Evolutionary conservation across 2,113 vertebrate genomes (phyloP).

Genomic region (Bubo bubo): DNA sequence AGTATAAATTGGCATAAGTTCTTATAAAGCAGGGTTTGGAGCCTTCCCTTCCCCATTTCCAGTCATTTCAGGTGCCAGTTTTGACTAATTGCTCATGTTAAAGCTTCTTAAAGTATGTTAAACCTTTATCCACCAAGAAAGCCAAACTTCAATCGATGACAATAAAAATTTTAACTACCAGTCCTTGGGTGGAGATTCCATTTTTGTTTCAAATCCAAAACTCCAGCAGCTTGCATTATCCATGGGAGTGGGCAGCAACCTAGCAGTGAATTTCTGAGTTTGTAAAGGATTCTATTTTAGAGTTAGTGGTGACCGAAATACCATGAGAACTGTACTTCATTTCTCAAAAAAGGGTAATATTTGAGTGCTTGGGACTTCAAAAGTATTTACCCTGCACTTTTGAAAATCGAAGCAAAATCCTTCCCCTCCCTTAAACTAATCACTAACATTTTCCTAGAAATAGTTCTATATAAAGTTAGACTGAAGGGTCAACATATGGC

Average conservation of each 20-base stretch:
- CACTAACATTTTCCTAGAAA: conserved; percentile 3
- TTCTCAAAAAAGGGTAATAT: conserved; percentile 6
- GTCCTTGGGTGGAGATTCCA: background rate
- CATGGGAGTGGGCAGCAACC: background rate
- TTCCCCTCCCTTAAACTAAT: conserved; percentile 11
- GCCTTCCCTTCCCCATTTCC: background rate
- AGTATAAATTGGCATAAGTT: background rate
- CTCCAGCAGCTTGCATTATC: background rate
- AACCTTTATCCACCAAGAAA: background rate
- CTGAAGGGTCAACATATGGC: conserved; percentile 8
- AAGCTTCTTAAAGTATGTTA: background rate
- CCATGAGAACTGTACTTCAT: background rate
- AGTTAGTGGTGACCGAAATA: conserved; percentile 4
- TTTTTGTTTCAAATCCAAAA: background rate
- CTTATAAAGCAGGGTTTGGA: background rate
- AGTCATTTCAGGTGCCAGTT: background rate
- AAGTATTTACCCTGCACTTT: background rate
- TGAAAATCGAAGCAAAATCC: conserved; percentile 28
- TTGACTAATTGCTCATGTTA: background rate
- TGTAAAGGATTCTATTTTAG: background rate
- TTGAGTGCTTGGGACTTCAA: background rate
- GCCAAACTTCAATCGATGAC: background rate
- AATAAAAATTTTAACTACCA: background rate
- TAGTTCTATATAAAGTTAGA: background rate
- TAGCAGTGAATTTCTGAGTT: background rate